Evolutionary conservation across 2,797 vertebrate species (phyloP).

Genomic region (Molossus molossus): DNA sequence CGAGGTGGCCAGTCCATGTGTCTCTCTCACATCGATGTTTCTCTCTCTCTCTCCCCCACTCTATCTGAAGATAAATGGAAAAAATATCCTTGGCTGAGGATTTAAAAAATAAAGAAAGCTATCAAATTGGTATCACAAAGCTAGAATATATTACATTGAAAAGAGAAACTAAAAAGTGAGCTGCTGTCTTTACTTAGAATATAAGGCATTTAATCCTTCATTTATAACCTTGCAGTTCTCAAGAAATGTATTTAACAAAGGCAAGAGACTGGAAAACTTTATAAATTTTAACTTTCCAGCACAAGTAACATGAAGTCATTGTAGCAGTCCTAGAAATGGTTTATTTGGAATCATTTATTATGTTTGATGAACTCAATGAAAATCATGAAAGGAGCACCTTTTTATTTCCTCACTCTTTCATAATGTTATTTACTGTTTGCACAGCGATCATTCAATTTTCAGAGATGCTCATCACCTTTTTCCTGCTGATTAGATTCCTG

Average conservation of each 20-base stretch:
- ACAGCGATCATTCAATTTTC: conserved; percentile 90
- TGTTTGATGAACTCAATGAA: conserved; percentile 87
- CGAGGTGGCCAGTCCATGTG: too few species aligned
- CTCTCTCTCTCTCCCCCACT: too few species aligned
- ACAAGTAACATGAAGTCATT: conserved; percentile 72
- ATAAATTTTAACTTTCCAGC: conserved; percentile 66
- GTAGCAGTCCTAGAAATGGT: conserved; percentile 52
- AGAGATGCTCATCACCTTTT: conserved; percentile 88
- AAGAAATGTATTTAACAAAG: conserved; percentile 74
- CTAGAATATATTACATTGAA: conserved; percentile 52
- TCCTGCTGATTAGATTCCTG: conserved; percentile 91
- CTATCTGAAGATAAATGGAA: too few species aligned
- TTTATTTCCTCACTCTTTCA: conserved; percentile 73
- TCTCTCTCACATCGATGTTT: too few species aligned
- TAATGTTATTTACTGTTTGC: conserved; percentile 89
- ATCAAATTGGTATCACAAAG: conserved; percentile 22
- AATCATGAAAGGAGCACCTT: conserved; percentile 77
- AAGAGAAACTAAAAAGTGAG: conserved; percentile 70
- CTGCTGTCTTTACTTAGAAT: conserved; percentile 37
- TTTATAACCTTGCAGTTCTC: conserved; percentile 69
- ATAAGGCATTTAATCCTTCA: conserved; percentile 20
- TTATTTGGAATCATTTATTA: conserved; percentile 87
- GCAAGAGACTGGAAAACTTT: conserved; percentile 59
- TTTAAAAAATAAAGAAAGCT: background rate
- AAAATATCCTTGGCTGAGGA: too few species aligned